A percentile compares a stretch with the other conserved stretches of the same genome.
These are phyloP conservation scores for Heliconius charithonia DNA, from an alignment of 2,888 invertebrate genomes.

Conservation along the genomic window DNA sequence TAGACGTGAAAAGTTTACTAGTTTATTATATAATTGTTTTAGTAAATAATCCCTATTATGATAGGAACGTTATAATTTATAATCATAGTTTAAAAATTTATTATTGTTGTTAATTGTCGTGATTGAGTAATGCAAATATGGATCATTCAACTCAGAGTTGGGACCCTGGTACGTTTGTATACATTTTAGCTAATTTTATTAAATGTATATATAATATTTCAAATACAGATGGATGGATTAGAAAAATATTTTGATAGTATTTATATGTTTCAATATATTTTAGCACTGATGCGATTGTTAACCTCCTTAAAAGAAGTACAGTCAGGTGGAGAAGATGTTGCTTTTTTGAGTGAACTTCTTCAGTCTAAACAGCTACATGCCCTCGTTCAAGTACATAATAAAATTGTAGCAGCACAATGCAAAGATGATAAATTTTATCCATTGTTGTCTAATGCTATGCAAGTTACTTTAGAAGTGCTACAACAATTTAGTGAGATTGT, in stretches of 20 bases:
- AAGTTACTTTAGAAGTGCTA: conserved; percentile 91
- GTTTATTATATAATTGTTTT: conserved; percentile 41
- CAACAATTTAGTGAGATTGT: conserved; percentile 87
- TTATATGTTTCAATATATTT: conserved; percentile 51
- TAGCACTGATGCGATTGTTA: conserved; percentile 91
- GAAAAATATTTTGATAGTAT: neutral
- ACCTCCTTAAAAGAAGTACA: conserved; percentile 92
- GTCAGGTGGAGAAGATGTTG: conserved; percentile 92
- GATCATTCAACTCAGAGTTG: conserved; percentile 64
- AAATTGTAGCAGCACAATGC: conserved; percentile 91
- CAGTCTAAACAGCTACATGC: conserved; percentile 95
- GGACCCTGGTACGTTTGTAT: conserved; percentile 70
- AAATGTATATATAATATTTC: neutral
- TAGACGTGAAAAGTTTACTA: conserved; percentile 35
- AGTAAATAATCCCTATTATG: conserved; percentile 28
- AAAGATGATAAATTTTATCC: conserved; percentile 94
- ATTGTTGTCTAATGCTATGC: conserved; percentile 92
- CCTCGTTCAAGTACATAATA: conserved; percentile 95
- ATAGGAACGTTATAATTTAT: conserved; percentile 6
- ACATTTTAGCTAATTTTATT: conserved; percentile 18
- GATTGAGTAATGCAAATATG: conserved; percentile 41
- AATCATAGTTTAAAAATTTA: neutral
- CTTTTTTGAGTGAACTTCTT: conserved; percentile 91
- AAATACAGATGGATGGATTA: neutral
- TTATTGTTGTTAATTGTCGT: conserved; percentile 22